phyloP scores from a whole-genome alignment of 2,888 invertebrate species.

The Anthophora plumipes region DNA sequence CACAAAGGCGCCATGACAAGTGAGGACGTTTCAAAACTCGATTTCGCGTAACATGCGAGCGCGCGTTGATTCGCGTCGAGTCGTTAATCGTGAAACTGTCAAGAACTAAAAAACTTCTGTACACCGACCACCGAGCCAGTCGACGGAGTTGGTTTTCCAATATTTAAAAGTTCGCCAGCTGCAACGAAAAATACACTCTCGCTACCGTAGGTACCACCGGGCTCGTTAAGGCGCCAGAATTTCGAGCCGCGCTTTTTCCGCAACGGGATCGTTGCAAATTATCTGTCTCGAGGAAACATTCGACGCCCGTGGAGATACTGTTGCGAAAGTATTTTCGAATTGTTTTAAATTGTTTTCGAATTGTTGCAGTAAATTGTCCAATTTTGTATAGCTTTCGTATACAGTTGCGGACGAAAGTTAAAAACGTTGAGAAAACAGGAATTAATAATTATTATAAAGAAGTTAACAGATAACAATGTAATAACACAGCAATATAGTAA shows the following conservation, averaged over 20 bases:
- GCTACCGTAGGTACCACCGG: neutral
- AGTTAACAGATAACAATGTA: too few relatives aligned
- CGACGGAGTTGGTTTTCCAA: conserved; percentile 36
- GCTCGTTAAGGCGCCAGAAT: conserved; percentile 38
- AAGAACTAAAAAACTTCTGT: conserved; percentile 40
- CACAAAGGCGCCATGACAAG: neutral
- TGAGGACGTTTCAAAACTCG: conserved; percentile 2
- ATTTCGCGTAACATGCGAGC: neutral
- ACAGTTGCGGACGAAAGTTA: too few relatives aligned
- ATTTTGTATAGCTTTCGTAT: too few relatives aligned
- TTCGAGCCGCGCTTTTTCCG: conserved; percentile 17
- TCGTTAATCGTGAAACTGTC: conserved; percentile 58
- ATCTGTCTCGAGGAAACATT: neutral
- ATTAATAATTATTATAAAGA: too few relatives aligned
- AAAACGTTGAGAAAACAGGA: too few relatives aligned
- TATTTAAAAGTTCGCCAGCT: conserved; percentile 46
- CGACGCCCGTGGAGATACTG: neutral
- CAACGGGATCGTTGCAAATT: neutral
- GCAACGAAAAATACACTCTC: conserved; percentile 23
- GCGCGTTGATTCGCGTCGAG: conserved; percentile 40
- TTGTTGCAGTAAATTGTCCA: too few relatives aligned
- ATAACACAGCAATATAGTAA: too few relatives aligned
- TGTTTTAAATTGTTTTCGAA: neutral
- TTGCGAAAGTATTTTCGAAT: neutral
- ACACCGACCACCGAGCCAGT: neutral